Conservation (phyloP, 2,888 invertebrate species). For the Pheosia gnoma region DNA sequence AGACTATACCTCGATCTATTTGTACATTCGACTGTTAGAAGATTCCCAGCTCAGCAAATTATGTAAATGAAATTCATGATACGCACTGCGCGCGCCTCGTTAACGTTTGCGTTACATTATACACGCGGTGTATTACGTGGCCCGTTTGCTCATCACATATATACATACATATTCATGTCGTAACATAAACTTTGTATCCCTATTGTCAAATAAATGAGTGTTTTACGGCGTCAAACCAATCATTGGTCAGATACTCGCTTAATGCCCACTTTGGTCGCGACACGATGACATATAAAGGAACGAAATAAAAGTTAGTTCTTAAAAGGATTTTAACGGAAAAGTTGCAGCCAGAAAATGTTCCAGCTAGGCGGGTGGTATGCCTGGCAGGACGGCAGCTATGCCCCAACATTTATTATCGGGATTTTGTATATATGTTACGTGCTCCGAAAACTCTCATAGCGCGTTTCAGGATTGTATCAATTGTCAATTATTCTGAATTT, state of each 20-base stretch:
- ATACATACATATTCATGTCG: slow-evolving; percentile 32
- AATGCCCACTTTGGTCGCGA: slow-evolving; percentile 67
- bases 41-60: background rate
- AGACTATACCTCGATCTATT: no score
- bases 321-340: no score
- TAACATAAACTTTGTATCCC: slow-evolving; percentile 28
- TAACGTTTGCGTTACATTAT: slow-evolving; percentile 11
- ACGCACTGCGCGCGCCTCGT: slow-evolving; percentile 3
- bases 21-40: background rate
- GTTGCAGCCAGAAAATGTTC: no score
- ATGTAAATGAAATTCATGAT: slow-evolving; percentile 2
- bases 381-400: no score
- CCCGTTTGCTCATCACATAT: slow-evolving; percentile 17
- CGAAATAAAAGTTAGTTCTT: slow-evolving; percentile 33
- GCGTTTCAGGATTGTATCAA: no score
- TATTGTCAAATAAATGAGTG: slow-evolving; percentile 49
- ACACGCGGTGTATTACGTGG: slow-evolving; percentile 9
- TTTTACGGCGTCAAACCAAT: slow-evolving; percentile 69
- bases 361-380: no score
- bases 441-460: no score
- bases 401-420: no score
- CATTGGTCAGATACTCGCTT: slow-evolving; percentile 70
- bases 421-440: no score
- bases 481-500: no score
- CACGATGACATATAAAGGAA: slow-evolving; percentile 48